Evolutionary conservation across 2,888 invertebrate genomes (phyloP).

Genomic region (Aleiodes testaceus): DNA sequence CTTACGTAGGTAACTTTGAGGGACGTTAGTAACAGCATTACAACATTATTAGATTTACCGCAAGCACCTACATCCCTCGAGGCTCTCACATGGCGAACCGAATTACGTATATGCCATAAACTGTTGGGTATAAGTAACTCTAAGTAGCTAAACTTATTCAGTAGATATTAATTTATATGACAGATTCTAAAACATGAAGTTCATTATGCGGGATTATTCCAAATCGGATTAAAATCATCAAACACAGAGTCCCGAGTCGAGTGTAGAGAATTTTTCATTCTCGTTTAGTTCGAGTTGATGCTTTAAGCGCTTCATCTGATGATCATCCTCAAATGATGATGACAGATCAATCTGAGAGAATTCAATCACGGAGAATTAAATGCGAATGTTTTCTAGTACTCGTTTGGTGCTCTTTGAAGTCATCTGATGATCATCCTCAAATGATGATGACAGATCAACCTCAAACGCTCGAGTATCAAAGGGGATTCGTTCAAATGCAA

Average conservation of each 20-base stretch:
- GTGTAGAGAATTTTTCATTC: too few species aligned
- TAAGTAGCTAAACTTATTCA: conserved; percentile 52
- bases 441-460: too few species aligned
- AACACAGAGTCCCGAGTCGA: neutral
- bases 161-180: conserved; percentile 45
- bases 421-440: too few species aligned
- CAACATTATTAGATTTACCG: conserved; percentile 73
- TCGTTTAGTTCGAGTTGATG: too few species aligned
- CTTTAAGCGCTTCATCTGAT: too few species aligned
- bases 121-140: conserved; percentile 62
- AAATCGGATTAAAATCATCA: neutral
- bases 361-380: too few species aligned
- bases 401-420: too few species aligned
- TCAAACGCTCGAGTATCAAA: too few species aligned
- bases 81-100: conserved; percentile 55
- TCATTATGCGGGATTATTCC: neutral
- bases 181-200: conserved; percentile 40
- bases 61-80: conserved; percentile 69
- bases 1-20: conserved; percentile 68
- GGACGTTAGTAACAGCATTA: conserved; percentile 68
- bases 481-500: too few species aligned
- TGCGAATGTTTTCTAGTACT: too few species aligned
- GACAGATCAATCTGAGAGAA: too few species aligned
- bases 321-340: too few species aligned
- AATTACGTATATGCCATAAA: conserved; percentile 49